phyloP scores from a whole-genome alignment of 1,140 invertebrate species.

The Piezodorus guildinii region DNA sequence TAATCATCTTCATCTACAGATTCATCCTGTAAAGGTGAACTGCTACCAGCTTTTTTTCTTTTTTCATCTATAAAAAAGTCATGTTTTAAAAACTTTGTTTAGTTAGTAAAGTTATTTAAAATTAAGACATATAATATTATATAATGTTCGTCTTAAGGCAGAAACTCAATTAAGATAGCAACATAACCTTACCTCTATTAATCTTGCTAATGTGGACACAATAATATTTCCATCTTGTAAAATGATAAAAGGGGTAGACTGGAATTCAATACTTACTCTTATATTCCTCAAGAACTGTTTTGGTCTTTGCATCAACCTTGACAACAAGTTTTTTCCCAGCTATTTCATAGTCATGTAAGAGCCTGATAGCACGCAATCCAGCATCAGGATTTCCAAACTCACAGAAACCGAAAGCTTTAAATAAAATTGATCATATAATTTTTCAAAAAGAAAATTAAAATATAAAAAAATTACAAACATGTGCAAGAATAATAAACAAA shows the following conservation, averaged over 20 bases:
- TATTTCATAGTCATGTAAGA: slow-evolving; percentile 88
- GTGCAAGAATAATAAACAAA: too few species aligned
- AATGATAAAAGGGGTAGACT: slow-evolving; percentile 2
- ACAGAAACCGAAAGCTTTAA: slow-evolving; percentile 90
- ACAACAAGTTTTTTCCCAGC: slow-evolving; percentile 89
- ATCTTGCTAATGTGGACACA: not conserved
- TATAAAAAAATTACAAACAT: too few species aligned
- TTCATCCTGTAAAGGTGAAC: slow-evolving; percentile 47
- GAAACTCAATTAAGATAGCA: too few species aligned
- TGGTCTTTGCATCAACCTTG: slow-evolving; percentile 96
- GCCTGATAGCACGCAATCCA: slow-evolving; percentile 81
- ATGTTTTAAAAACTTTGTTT: not conserved
- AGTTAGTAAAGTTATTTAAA: not conserved
- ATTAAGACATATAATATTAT: too few species aligned
- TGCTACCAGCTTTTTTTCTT: slow-evolving; percentile 43
- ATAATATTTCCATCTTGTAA: not conserved
- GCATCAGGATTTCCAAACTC: slow-evolving; percentile 91
- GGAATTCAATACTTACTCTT: slow-evolving; percentile 39
- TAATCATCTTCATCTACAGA: slow-evolving; percentile 51
- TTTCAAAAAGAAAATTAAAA: too few species aligned
- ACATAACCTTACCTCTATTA: slow-evolving; percentile 3
- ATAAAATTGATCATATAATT: not conserved
- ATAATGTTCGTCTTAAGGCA: too few species aligned
- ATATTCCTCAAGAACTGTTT: slow-evolving; percentile 85
- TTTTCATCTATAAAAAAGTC: slow-evolving; percentile 38